These are phyloP conservation scores for Pithys albifrons DNA, from an alignment of 2,113 vertebrate species.

Conservation along the genomic window DNA sequence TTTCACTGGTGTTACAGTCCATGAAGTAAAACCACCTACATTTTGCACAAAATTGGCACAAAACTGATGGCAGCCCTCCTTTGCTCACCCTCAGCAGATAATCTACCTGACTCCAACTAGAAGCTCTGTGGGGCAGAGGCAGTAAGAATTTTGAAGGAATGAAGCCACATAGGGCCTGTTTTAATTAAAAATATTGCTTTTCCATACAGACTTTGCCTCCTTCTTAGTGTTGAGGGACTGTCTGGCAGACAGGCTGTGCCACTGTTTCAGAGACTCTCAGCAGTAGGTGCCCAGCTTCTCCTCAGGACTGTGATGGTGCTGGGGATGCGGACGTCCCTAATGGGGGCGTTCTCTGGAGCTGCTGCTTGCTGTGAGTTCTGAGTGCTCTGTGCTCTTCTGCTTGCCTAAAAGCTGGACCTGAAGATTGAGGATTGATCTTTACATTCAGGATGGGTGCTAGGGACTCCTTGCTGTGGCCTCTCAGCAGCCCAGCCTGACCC, in stretches of 20 bases:
- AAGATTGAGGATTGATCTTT: not conserved
- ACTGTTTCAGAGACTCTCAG: not conserved
- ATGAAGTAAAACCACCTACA: not conserved
- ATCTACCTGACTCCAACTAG: not conserved
- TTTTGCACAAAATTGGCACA: not conserved
- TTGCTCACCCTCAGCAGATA: not conserved
- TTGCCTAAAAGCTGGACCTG: not conserved
- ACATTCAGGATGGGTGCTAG: not conserved
- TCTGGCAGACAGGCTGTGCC: not conserved
- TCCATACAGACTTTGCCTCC: not conserved
- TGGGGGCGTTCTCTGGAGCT: not conserved
- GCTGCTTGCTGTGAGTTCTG: not conserved
- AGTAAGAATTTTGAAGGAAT: not conserved
- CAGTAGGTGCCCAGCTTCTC: not conserved
- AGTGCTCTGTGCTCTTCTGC: not conserved
- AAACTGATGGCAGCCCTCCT: not conserved
- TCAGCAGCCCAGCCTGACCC: not conserved
- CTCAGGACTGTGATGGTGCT: not conserved
- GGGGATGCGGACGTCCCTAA: accelerated
- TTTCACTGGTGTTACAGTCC: not conserved
- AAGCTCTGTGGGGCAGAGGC: not conserved
- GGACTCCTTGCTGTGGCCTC: accelerated
- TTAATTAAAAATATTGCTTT: not conserved
- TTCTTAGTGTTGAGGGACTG: not conserved
- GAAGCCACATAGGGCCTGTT: not conserved